phyloP scores from a whole-genome alignment of 2,113 vertebrate genomes.

The Myodes glareolus region DNA sequence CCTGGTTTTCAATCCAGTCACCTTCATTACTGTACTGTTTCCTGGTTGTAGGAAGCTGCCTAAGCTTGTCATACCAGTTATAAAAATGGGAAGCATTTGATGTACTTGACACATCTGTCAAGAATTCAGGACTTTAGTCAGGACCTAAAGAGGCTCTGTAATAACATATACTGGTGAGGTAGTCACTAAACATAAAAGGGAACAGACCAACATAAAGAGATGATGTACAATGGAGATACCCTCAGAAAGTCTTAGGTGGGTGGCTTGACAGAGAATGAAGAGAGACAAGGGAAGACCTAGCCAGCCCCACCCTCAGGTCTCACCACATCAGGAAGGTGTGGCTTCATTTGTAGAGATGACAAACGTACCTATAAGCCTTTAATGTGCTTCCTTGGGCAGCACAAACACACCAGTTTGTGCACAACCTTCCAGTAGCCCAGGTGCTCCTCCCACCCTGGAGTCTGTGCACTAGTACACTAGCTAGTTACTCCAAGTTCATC shows the following conservation, averaged over 20 bases:
- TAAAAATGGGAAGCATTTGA: neutral
- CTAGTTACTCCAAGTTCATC: constrained; percentile 11
- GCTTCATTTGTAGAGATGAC: constrained; percentile 52
- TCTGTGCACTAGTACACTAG: neutral
- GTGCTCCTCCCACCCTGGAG: neutral
- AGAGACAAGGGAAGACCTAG: constrained; percentile 5
- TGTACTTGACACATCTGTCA: constrained; percentile 14
- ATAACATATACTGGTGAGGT: neutral
- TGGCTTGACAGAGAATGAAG: neutral
- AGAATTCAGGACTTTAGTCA: neutral
- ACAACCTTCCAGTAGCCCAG: constrained; percentile 25
- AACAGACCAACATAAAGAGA: neutral
- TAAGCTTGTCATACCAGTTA: constrained; percentile 40
- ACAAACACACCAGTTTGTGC: constrained; percentile 2
- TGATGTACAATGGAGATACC: neutral
- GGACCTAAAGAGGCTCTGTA: constrained; percentile 30
- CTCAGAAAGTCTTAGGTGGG: constrained; percentile 19
- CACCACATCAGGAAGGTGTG: neutral
- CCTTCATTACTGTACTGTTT: neutral
- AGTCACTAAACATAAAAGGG: neutral
- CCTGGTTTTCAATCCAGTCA: neutral
- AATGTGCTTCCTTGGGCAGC: constrained; percentile 55
- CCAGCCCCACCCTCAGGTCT: neutral
- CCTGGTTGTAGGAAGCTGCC: neutral
- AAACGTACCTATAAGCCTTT: constrained; percentile 53